A percentile compares a stretch with the other conserved stretches of the same genome.
phyloP scores from a whole-genome alignment of 2,797 vertebrate species.

The Tympanoctomys barrerae region DNA sequence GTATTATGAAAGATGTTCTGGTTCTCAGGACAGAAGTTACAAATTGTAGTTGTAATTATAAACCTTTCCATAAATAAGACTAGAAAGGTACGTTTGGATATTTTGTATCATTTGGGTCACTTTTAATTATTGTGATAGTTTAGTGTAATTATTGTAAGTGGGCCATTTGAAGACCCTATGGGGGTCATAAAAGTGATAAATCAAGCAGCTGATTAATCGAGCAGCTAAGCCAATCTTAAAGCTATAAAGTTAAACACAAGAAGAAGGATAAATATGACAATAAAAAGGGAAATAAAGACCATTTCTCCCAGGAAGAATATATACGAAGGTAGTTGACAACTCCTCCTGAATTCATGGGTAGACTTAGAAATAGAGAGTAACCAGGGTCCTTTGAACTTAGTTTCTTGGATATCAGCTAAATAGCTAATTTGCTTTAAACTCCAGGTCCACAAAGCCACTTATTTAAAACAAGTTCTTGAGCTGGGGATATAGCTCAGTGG shows the following conservation, averaged over 20 bases:
- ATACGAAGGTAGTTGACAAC: not conserved
- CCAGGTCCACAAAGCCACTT: not conserved
- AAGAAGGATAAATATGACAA: not conserved
- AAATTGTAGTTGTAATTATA: not conserved
- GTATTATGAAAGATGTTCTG: not conserved
- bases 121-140: not conserved
- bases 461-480: not conserved
- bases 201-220: not conserved
- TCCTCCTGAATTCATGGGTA: not conserved
- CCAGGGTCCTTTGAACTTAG: not conserved
- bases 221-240: not conserved
- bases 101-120: not conserved
- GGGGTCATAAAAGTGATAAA: not conserved
- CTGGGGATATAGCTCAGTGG: too few relatives aligned
- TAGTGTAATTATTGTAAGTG: not conserved
- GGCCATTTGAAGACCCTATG: not conserved
- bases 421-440: not conserved
- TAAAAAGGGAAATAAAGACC: not conserved
- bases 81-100: not conserved
- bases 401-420: not conserved
- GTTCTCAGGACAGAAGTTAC: not conserved
- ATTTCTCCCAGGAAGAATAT: not conserved
- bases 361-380: not conserved
- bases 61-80: constrained; percentile 51
- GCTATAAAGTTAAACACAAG: not conserved